A percentile compares a stretch with the other conserved stretches of the same genome.
These are phyloP conservation scores for Drosophila diplacantha DNA, from an alignment of 2,888 invertebrate genomes.

Conservation along the genomic window DNA sequence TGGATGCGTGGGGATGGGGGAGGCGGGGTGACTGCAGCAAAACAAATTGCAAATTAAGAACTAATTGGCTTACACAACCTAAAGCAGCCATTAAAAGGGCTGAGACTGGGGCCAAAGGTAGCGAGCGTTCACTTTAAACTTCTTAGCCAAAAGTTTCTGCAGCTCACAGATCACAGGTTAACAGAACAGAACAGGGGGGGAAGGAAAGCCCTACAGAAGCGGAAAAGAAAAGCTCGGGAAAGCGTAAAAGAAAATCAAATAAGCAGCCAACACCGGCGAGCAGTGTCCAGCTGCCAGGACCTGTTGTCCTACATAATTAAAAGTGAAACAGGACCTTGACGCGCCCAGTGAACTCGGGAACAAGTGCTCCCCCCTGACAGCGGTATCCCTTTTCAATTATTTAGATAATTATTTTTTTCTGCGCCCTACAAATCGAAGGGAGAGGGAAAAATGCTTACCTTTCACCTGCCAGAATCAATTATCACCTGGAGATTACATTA, in stretches of 20 bases:
- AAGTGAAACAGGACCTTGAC: conserved; percentile 42
- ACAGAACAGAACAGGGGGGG: conserved; percentile 6
- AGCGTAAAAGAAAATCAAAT: conserved; percentile 21
- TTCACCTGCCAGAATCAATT: conserved; percentile 40
- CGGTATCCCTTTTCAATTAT: conserved; percentile 66
- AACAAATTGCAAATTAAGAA: conserved; percentile 73
- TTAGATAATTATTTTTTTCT: conserved; percentile 69
- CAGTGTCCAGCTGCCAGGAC: conserved; percentile 36
- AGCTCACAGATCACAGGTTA: conserved; percentile 50
- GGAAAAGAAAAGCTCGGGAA: conserved; percentile 27
- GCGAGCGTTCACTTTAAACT: conserved; percentile 64
- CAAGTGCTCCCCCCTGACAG: neutral
- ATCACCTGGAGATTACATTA: conserved; percentile 50
- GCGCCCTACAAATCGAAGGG: conserved; percentile 21
- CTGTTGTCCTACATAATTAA: conserved; percentile 67
- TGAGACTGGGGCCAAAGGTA: conserved; percentile 46
- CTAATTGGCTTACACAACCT: conserved; percentile 73
- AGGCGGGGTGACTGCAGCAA: conserved; percentile 59
- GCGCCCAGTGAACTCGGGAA: conserved; percentile 5
- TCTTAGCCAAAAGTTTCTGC: conserved; percentile 53
- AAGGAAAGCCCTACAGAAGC: conserved; percentile 17
- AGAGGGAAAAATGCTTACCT: neutral
- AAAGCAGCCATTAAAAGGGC: conserved; percentile 66
- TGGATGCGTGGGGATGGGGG: neutral
- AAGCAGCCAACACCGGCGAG: conserved; percentile 25